These are phyloP conservation scores for Nothobranchius furzeri DNA, from an alignment of 2,113 vertebrate species.

Conservation along the genomic window DNA sequence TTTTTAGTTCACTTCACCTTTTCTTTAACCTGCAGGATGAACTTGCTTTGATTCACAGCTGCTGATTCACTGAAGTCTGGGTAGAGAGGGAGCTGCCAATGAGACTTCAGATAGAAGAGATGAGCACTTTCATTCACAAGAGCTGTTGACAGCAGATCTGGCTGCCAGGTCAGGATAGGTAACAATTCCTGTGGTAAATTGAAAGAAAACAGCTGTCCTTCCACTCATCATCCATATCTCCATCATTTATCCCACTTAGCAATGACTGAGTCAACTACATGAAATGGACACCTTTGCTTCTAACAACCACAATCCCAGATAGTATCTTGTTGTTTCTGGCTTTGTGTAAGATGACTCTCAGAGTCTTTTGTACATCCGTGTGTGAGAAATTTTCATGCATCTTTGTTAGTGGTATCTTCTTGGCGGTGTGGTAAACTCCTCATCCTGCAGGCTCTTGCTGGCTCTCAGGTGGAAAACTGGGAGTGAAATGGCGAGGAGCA, in stretches of 20 bases:
- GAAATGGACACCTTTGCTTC: constrained; percentile 37
- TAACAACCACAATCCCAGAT: constrained; percentile 39
- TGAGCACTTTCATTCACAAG: constrained; percentile 46
- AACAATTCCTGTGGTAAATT: constrained; percentile 39
- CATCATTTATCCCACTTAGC: constrained; percentile 37
- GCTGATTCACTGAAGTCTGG: constrained; percentile 49
- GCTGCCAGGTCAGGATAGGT: constrained; percentile 59
- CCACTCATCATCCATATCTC: constrained; percentile 25
- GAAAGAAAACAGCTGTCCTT: constrained; percentile 63
- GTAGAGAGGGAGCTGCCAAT: constrained; percentile 37
- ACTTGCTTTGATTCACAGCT: constrained; percentile 12
- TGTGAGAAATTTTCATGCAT: constrained; percentile 27
- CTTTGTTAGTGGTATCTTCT: constrained; percentile 39
- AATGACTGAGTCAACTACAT: constrained; percentile 60
- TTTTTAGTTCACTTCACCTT: neutral
- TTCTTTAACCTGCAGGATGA: constrained; percentile 31
- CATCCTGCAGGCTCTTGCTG: constrained; percentile 40
- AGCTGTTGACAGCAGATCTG: constrained; percentile 69
- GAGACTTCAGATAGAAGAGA: constrained; percentile 52
- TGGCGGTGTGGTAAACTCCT: constrained; percentile 42
- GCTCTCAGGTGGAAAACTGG: neutral
- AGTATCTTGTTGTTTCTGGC: constrained; percentile 44
- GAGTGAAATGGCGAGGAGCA: constrained; percentile 23
- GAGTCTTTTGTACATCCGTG: constrained; percentile 36
- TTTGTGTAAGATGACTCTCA: constrained; percentile 44